phyloP scores from a whole-genome alignment of 2,797 vertebrate genomes.

The Hoplostethus atlanticus region DNA sequence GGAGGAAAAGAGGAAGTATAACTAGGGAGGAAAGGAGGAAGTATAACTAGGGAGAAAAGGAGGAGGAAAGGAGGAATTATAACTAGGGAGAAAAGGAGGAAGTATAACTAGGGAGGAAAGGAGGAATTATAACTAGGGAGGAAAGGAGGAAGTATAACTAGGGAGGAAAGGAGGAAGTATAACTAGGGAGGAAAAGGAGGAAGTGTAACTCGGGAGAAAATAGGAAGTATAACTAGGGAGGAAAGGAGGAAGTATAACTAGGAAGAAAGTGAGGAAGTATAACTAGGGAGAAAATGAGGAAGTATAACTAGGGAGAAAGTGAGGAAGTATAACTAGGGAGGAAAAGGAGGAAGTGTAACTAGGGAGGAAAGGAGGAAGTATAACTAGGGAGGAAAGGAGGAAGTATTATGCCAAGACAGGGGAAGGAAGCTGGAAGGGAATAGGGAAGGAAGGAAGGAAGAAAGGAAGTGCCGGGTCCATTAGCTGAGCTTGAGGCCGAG shows the following conservation, averaged over 20 bases:
- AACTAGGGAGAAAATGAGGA: neutral
- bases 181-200: neutral
- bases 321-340: neutral
- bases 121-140: no score
- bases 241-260: neutral
- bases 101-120: no score
- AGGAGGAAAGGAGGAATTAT: neutral
- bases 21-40: no score
- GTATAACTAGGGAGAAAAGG: neutral
- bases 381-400: neutral
- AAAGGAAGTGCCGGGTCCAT: constrained; percentile 22
- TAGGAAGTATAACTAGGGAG: no score
- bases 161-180: no score
- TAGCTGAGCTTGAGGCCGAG: constrained; percentile 90
- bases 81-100: neutral
- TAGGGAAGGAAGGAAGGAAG: neutral
- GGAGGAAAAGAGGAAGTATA: no score
- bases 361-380: neutral
- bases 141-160: no score
- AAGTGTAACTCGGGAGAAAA: neutral
- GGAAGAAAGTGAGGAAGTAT: no score
- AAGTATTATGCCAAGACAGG: no score
- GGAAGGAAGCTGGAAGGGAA: neutral
- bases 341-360: neutral
- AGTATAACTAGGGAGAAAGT: no score